phyloP scores from a whole-genome alignment of 2,113 vertebrate genomes.

The Antennarius striatus region DNA sequence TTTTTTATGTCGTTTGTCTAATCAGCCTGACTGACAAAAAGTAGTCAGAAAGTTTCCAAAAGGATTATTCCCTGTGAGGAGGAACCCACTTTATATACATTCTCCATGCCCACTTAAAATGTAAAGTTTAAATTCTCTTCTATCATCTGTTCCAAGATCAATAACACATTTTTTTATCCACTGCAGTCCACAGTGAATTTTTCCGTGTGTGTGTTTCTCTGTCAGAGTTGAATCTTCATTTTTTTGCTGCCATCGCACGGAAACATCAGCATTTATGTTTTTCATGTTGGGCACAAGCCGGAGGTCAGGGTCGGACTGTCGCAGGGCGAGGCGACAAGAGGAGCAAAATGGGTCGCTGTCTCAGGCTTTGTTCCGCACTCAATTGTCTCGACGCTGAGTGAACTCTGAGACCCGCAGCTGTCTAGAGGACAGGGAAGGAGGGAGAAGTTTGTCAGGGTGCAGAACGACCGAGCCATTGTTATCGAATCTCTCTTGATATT shows the following conservation, averaged over 20 bases:
- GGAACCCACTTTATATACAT: too few relatives aligned
- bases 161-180: too few relatives aligned
- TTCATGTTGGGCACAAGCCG: conserved; percentile 59
- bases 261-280: conserved; percentile 52
- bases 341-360: conserved; percentile 69
- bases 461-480: neutral
- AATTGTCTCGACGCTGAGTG: conserved; percentile 73
- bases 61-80: too few relatives aligned
- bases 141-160: too few relatives aligned
- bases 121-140: too few relatives aligned
- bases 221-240: neutral
- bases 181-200: too few relatives aligned
- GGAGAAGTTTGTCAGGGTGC: neutral
- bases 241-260: conserved; percentile 2
- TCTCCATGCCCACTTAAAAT: too few relatives aligned
- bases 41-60: too few relatives aligned
- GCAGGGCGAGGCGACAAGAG: conserved; percentile 74
- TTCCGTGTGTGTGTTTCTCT: too few relatives aligned
- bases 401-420: conserved; percentile 71
- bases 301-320: conserved; percentile 72
- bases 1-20: too few relatives aligned
- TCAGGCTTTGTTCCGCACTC: conserved; percentile 74
- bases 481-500: too few relatives aligned
- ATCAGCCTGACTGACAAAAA: too few relatives aligned
- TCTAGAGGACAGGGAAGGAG: conserved; percentile 41